A percentile compares a stretch with the other conserved stretches of the same genome.
These are phyloP conservation scores for Amyelois transitella DNA, from an alignment of 1,140 invertebrate genomes.

Conservation along the genomic window DNA sequence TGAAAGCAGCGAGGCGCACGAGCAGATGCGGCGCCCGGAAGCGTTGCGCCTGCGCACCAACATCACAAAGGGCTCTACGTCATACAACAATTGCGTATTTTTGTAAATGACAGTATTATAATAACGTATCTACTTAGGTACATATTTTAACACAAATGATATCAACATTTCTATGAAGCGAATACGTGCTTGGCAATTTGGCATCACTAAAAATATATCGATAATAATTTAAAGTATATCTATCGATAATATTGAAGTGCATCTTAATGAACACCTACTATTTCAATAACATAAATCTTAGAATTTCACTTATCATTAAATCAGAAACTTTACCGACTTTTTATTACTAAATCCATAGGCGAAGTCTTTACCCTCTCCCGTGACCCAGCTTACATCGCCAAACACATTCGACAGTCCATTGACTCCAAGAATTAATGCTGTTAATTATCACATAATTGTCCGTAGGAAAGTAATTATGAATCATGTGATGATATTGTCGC, in stretches of 20 bases:
- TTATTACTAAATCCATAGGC: conserved; percentile 69
- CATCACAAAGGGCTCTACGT: conserved; percentile 51
- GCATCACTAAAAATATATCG: no score
- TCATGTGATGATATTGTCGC: background rate
- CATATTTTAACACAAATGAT: no score
- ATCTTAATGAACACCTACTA: no score
- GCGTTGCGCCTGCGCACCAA: conserved; percentile 38
- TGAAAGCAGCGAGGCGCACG: conserved; percentile 62
- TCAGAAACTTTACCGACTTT: conserved; percentile 69
- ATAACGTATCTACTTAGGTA: background rate
- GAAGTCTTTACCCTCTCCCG: conserved; percentile 51
- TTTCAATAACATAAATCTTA: background rate
- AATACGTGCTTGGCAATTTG: no score
- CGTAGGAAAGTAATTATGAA: conserved; percentile 9
- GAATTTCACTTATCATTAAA: conserved; percentile 21
- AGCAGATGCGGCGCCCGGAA: conserved; percentile 68
- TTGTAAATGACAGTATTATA: background rate
- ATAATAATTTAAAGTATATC: no score
- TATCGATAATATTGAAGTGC: no score
- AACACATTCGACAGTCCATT: conserved; percentile 29
- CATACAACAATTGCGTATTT: conserved; percentile 18
- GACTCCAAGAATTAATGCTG: conserved; percentile 12
- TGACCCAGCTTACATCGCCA: conserved; percentile 42
- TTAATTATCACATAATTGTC: conserved; percentile 36
- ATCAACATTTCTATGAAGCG: no score